A percentile compares a stretch with the other conserved stretches of the same genome.
Evolutionary conservation across 2,888 invertebrate species (phyloP).

Genomic region (Pollenia griseotomentosa): DNA sequence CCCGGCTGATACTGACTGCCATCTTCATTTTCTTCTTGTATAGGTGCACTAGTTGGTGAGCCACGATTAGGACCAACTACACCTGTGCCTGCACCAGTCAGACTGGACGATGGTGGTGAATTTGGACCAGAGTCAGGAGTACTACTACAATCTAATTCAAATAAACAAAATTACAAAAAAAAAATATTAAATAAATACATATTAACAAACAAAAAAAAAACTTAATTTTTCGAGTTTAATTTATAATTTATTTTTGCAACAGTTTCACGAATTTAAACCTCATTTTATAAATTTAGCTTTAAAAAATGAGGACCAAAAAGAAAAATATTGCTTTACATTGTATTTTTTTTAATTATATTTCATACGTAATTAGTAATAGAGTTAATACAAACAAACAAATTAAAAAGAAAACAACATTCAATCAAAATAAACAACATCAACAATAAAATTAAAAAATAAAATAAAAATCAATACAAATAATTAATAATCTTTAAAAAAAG

Average conservation of each 20-base stretch:
- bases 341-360: neutral
- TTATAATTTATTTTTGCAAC: neutral
- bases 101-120: conserved; percentile 88
- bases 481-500: conserved; percentile 24
- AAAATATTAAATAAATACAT: neutral
- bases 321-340: neutral
- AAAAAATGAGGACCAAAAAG: neutral
- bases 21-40: conserved; percentile 93
- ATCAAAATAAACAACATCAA: conserved; percentile 62
- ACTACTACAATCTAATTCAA: conserved; percentile 85
- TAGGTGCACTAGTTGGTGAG: conserved; percentile 89
- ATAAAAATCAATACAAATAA: conserved; percentile 28
- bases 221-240: neutral
- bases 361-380: conserved; percentile 64
- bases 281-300: too few species aligned
- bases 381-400: conserved; percentile 71
- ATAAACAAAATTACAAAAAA: neutral
- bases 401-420: conserved; percentile 60
- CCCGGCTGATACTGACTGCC: conserved; percentile 87
- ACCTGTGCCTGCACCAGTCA: conserved; percentile 82
- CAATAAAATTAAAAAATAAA: conserved; percentile 52
- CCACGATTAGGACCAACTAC: conserved; percentile 83
- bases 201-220: neutral
- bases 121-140: conserved; percentile 91
- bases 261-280: neutral